Percentiles rank a stretch among this genome's conserved stretches.
These are phyloP conservation scores for Heteromormyrus szaboi DNA, from an alignment of 2,797 vertebrate genomes.

Conservation along the genomic window DNA sequence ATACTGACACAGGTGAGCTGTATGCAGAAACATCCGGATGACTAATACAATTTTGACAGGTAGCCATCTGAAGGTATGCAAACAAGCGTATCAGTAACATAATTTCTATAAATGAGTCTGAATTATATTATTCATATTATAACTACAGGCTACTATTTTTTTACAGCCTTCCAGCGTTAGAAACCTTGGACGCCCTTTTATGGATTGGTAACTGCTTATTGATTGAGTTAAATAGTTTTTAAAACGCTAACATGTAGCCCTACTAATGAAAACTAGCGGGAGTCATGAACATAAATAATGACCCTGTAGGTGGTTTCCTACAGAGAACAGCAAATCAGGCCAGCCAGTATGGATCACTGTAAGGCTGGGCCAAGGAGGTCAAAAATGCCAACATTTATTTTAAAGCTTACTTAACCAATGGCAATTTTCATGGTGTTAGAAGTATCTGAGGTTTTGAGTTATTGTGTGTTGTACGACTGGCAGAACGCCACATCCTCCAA, in stretches of 20 bases:
- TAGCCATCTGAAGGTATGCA: not conserved
- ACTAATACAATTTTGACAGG: not conserved
- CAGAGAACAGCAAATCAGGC: not conserved
- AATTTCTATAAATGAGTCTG: not conserved
- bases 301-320: conserved; percentile 1
- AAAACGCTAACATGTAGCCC: not conserved
- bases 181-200: not conserved
- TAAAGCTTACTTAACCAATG: conserved; percentile 2
- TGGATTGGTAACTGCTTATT: not conserved
- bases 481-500: not conserved
- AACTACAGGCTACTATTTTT: not conserved
- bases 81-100: not conserved
- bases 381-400: not conserved
- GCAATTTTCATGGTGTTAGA: not conserved
- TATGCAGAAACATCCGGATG: not conserved
- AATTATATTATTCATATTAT: not conserved
- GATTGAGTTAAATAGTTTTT: conserved; percentile 1
- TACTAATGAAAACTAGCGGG: not conserved
- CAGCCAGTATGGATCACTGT: not conserved
- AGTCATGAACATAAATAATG: not conserved
- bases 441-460: not conserved
- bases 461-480: not conserved
- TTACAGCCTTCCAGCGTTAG: not conserved
- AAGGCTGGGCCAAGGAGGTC: not conserved
- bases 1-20: not conserved